Percentiles rank a stretch among this genome's conserved stretches.
These are phyloP conservation scores for Lamprotornis superbus DNA, from an alignment of 2,113 vertebrate genomes.

Conservation along the genomic window DNA sequence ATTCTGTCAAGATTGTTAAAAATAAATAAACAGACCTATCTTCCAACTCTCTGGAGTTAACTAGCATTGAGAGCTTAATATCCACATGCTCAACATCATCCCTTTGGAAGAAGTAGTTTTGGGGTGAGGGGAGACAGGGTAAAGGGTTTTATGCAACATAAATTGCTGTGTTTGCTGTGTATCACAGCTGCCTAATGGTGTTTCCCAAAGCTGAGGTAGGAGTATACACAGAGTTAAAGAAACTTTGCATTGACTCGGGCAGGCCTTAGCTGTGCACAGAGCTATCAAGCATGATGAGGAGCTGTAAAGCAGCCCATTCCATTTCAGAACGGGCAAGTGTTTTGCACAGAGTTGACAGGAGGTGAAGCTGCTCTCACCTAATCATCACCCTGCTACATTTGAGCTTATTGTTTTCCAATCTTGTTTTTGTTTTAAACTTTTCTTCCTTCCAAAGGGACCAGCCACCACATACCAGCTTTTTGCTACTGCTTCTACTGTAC, in stretches of 20 bases:
- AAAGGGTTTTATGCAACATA: neutral
- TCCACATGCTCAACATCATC: neutral
- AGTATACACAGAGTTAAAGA: neutral
- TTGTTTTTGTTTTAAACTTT: neutral
- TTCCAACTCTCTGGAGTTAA: neutral
- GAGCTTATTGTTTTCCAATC: neutral
- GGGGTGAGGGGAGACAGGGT: accelerated
- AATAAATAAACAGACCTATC: neutral
- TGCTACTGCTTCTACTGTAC: neutral
- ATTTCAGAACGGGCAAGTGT: neutral
- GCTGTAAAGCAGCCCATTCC: neutral
- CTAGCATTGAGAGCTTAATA: neutral
- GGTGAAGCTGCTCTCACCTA: neutral
- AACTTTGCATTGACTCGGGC: neutral
- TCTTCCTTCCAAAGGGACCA: neutral
- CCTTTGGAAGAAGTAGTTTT: neutral
- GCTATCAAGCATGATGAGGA: neutral
- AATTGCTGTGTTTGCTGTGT: neutral
- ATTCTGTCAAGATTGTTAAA: neutral
- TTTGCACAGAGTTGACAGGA: neutral
- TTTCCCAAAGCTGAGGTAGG: neutral
- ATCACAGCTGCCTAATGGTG: neutral
- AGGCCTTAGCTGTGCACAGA: neutral
- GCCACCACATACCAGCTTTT: neutral
- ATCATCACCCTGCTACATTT: neutral